phyloP scores from a whole-genome alignment of 2,888 invertebrate genomes.

The Noctua janthina region DNA sequence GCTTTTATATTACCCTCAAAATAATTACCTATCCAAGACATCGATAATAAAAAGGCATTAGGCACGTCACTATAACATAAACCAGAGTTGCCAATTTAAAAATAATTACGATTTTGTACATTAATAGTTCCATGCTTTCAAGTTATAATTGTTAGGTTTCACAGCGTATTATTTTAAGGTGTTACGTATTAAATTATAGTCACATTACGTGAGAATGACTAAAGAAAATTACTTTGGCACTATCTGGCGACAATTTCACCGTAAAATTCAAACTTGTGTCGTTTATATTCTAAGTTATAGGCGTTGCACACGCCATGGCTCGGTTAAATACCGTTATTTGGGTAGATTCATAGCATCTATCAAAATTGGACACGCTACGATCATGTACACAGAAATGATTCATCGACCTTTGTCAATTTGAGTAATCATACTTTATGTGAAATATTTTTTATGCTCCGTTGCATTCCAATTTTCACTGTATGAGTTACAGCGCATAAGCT shows the following conservation, averaged over 20 bases:
- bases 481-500: conserved; percentile 26
- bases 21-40: conserved; percentile 66
- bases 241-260: conserved; percentile 66
- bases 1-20: conserved; percentile 73
- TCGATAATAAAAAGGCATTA: conserved; percentile 62
- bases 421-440: conserved; percentile 52
- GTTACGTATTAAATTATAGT: conserved; percentile 62
- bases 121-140: conserved; percentile 5
- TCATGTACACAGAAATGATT: conserved; percentile 62
- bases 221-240: conserved; percentile 64
- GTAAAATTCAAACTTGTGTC: conserved; percentile 69
- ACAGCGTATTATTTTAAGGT: conserved; percentile 48
- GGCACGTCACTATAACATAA: conserved; percentile 50
- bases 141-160: conserved; percentile 38
- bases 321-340: conserved; percentile 63
- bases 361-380: conserved; percentile 64
- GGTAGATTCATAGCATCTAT: conserved; percentile 56
- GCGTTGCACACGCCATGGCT: conserved; percentile 59
- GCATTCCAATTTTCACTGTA: conserved; percentile 42
- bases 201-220: conserved; percentile 59
- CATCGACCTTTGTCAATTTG: conserved; percentile 60
- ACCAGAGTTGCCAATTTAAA: conserved; percentile 27
- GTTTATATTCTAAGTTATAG: conserved; percentile 64
- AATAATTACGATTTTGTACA: not conserved
- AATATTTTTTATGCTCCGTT: conserved; percentile 49